These are phyloP conservation scores for Corvus cornix DNA, from an alignment of 2,113 vertebrate species.

Conservation along the genomic window DNA sequence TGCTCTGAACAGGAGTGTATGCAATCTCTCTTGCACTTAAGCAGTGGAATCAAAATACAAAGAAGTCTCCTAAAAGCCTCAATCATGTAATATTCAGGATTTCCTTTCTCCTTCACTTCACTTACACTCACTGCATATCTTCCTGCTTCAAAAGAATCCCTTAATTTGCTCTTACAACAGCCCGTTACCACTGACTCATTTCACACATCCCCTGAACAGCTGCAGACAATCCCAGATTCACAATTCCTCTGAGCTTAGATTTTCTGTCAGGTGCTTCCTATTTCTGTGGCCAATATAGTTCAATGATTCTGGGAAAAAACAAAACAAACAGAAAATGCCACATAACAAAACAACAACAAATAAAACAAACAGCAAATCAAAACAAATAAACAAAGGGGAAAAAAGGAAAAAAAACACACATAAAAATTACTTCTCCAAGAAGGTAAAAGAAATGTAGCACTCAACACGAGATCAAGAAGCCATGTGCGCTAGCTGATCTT, in stretches of 20 bases:
- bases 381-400: not conserved
- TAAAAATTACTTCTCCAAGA: not conserved
- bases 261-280: not conserved
- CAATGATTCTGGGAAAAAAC: not conserved
- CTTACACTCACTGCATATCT: not conserved
- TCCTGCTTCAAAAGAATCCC: not conserved
- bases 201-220: not conserved
- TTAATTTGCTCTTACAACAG: not conserved
- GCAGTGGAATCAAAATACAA: not conserved
- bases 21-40: constrained; percentile 31
- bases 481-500: not conserved
- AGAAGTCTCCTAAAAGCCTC: constrained; percentile 12
- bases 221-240: not conserved
- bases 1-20: constrained; percentile 25
- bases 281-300: not conserved
- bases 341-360: not conserved
- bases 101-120: constrained; percentile 6
- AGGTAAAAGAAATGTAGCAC: not conserved
- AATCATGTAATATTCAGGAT: not conserved
- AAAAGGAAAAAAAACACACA: fast-evolving
- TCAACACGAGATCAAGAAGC: not conserved
- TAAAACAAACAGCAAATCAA: not conserved
- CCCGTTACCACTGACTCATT: not conserved
- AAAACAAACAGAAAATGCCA: not conserved
- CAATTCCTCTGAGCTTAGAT: not conserved